phyloP scores from a whole-genome alignment of 2,888 invertebrate species.

The Hypercompe scribonia region DNA sequence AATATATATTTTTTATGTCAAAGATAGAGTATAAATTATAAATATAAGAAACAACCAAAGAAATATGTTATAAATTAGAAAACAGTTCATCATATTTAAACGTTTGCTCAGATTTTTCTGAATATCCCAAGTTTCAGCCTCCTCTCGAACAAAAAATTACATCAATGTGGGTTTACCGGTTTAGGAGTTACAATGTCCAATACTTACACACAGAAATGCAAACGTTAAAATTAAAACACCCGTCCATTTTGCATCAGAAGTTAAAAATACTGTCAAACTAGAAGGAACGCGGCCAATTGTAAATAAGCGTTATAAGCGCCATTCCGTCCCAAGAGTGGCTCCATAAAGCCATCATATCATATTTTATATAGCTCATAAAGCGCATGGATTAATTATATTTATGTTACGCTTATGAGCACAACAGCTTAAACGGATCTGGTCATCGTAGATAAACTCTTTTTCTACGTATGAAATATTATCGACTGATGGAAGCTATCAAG shows the following conservation, averaged over 20 bases:
- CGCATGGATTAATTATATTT: neutral
- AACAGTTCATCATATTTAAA: no score
- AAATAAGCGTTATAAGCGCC: constrained; percentile 1
- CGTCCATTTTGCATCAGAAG: neutral
- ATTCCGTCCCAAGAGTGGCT: constrained; percentile 10
- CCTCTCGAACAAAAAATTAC: no score
- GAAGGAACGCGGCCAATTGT: neutral
- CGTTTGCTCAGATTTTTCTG: no score
- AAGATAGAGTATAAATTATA: no score
- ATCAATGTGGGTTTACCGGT: no score
- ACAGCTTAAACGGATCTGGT: neutral
- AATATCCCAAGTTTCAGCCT: no score
- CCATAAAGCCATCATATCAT: constrained; percentile 21
- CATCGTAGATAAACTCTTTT: neutral
- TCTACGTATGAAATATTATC: neutral
- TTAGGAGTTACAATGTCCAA: neutral
- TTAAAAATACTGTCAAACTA: neutral
- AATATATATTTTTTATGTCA: no score
- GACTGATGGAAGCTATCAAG: no score
- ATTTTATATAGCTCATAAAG: constrained; percentile 27
- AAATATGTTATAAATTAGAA: no score
- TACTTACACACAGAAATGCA: neutral
- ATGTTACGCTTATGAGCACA: neutral
- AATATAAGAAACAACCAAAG: no score
- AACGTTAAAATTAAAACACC: neutral